A percentile compares a stretch with the other conserved stretches of the same genome.
phyloP scores from a whole-genome alignment of 1,140 invertebrate species.

The Asbolus verrucosus region DNA sequence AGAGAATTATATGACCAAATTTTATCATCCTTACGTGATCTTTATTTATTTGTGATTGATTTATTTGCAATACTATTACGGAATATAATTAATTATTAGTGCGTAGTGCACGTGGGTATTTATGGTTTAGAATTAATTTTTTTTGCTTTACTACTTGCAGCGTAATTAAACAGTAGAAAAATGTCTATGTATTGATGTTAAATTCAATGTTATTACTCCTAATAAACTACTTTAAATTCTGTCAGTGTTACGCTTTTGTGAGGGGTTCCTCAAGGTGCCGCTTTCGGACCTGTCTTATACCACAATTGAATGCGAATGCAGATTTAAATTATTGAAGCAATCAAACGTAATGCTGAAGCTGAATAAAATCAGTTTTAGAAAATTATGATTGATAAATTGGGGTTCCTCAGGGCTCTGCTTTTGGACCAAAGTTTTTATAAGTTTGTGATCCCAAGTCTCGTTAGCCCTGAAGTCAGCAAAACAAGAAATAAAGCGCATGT shows the following conservation, averaged over 20 bases:
- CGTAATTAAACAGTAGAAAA: conserved; percentile 54
- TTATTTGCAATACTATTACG: conserved; percentile 51
- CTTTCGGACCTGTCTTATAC: too few relatives aligned
- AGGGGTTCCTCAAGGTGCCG: too few relatives aligned
- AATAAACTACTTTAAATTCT: conserved; percentile 49
- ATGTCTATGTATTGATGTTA: conserved; percentile 61
- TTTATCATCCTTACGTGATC: conserved; percentile 50
- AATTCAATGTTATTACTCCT: conserved; percentile 54
- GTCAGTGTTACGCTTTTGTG: too few relatives aligned
- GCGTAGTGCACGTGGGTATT: conserved; percentile 53
- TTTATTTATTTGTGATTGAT: conserved; percentile 45
- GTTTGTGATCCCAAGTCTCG: too few relatives aligned
- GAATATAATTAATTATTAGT: conserved; percentile 50
- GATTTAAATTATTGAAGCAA: too few relatives aligned
- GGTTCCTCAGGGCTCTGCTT: too few relatives aligned
- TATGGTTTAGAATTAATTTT: conserved; percentile 56
- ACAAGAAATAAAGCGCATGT: conserved; percentile 47
- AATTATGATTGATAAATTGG: too few relatives aligned
- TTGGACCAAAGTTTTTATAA: too few relatives aligned
- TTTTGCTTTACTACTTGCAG: conserved; percentile 53
- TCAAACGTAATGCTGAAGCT: too few relatives aligned
- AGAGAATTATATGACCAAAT: conserved; percentile 55
- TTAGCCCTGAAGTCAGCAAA: too few relatives aligned
- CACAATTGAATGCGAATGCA: too few relatives aligned
- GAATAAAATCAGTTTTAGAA: too few relatives aligned